Percentiles rank a stretch among this genome's conserved stretches.
phyloP scores from a whole-genome alignment of 2,113 vertebrate species.

The Nannospalax galili region DNA sequence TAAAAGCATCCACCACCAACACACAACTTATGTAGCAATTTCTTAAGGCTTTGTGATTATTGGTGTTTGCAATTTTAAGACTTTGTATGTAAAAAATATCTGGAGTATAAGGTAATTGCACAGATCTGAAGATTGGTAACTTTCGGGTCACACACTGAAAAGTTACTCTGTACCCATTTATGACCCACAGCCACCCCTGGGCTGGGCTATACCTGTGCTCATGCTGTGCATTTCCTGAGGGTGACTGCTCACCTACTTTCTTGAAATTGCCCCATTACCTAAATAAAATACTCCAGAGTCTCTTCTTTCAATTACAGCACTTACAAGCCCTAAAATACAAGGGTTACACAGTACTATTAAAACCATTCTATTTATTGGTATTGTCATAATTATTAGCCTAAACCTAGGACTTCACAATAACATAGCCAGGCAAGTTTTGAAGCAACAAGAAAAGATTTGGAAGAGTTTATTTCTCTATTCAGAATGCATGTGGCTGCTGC shows the following conservation, averaged over 20 bases:
- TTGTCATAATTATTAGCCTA: background rate
- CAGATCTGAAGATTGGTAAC: background rate
- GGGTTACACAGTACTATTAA: background rate
- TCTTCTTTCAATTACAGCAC: background rate
- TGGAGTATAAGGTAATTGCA: background rate
- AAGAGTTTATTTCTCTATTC: background rate
- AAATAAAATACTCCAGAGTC: background rate
- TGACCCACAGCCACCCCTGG: background rate
- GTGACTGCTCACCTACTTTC: background rate
- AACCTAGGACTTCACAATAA: background rate
- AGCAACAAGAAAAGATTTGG: background rate
- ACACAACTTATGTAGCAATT: background rate
- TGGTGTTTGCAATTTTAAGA: no score
- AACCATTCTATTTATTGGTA: background rate
- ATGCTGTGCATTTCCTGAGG: no score
- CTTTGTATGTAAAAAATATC: background rate
- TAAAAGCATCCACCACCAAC: no score
- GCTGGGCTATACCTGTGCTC: no score
- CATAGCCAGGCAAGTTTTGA: background rate
- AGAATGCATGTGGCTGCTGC: background rate
- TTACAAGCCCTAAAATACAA: background rate
- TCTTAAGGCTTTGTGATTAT: background rate
- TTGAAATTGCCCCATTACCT: background rate
- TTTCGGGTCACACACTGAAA: conserved; percentile 14
- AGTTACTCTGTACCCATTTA: background rate